Evolutionary conservation across 2,888 invertebrate genomes (phyloP), one percentile per base, ranked within the genome.

Genomic region (Calliopum simillimum): DNA sequence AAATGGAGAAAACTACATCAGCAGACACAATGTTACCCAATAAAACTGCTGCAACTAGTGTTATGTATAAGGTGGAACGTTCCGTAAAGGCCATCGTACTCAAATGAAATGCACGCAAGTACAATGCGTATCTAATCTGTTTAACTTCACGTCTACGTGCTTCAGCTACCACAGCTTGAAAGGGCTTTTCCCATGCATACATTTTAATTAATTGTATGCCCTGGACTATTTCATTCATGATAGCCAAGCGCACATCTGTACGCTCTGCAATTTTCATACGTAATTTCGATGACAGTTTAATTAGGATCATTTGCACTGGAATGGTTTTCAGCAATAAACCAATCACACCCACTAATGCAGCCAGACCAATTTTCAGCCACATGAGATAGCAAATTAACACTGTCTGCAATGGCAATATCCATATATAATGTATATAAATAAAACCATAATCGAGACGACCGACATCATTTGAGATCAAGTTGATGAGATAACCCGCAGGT

Each of bases 151-250:
- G 91, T 87, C 90, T 90, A 79, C 97, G 87, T 2, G 94, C 92
- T 64, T 90, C 84, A 11, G 91, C 90, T 3, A 98, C 93, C 16
- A 96, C 89, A 74, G 92, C 89, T 72, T 93, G 92, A 82, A 98
- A 97, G 0, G 96, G 94, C 77, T 92, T 93, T 84, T 98, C 98
- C 94, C 98, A 98, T 3, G 96, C 94, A 83, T 97, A 98, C 96
- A 98, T 97, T 88, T 98, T 98, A 75, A 98, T 95, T 2, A 97
- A 95, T 88, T 96, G 93, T 87, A 99, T 96, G 61, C 97, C 98
- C 70, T 91, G 90, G 74, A 98, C 93, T 77, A 98, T 92, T 89
- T 99, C 98, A 82, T 94, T 96, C 96, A 98, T 98, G 63, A 97
- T 89, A 66, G 95, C 90, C 53, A 98, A 94, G 74, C 98, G 89